Base-by-base conservation (phyloP, 2,888 invertebrate species). In the Aleiodes testaceus region DNA sequence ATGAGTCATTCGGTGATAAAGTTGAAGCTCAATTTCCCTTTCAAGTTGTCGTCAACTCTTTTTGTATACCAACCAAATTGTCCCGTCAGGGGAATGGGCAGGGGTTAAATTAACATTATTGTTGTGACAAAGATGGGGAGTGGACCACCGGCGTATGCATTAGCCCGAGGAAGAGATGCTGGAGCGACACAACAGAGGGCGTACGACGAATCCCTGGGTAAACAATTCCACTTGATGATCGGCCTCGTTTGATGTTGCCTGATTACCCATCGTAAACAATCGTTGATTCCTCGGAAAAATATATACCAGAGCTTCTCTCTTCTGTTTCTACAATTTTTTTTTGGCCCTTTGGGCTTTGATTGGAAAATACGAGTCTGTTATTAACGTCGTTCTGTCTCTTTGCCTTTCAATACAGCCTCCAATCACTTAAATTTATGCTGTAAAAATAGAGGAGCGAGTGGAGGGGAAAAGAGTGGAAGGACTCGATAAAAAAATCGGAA, bases 11-110 rank as follows among this genome's bases (percentile, higher is more conserved):
- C 53, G 14, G 11, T 53, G 26, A 12, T 53, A 26, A 53, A 53
- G 47, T 47, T 47, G 16, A 87, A 85, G 85, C 87, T 87, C 87
- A 82, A 87, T 87, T 87, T 87, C 87, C 87, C 87, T 87, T 87
- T 87, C 86, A 87, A 86, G 85, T 86, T 86, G 85, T 85, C 87
- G 85, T 85, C 87, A 87, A 86, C 86, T 86, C 86, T 87, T 87
- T 87, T 86, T 87, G 85, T 87, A 80, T 86, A 81, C 81, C 77
- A 84, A 83, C 20, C 83, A 86, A 87, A 87, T 87, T 86, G 84
- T 85, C 83, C 84, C 70, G 47, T 68, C 61, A 52, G 30, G 42
- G 66, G 52, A 63, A 44, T n/a, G 61, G 72, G 77, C 69, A 69
- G 79, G 78, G 81, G 80, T 82, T 86, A 85, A 87, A 87, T 87